Base-by-base conservation (phyloP, 1,140 invertebrate genomes). In the Thaumatotibia leucotreta region DNA sequence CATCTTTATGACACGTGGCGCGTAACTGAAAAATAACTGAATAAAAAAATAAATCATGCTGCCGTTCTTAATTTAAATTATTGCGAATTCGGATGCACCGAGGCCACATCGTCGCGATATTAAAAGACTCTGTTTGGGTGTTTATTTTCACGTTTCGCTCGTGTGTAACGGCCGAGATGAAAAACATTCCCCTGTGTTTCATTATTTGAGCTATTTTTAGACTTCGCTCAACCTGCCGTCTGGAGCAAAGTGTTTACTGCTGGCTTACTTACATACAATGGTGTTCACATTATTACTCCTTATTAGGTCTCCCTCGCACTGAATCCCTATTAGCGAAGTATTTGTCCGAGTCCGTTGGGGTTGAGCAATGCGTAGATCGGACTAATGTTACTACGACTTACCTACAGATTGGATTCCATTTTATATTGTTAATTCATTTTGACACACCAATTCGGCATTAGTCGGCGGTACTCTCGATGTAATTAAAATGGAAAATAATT, bases 61-160 rank as follows among this genome's bases (percentile, higher is more conserved):
- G 73, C 68, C 67, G 75, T 80, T 83, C 80, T 76, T 80, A 89
- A 82, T 82, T 77, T 82, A 86, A 79, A 87, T 61, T 80, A 82
- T 86, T 83, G 82, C 83, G 78, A 86, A 85, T 89, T 80, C 80
- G 24, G 73, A 85, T 88, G 84, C 84, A 88, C 64, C 62, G 80
- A 27, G 83, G 82, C 84, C 83, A 88, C 84, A 88, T 78, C 85
- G 84, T 88, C 79, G 82, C 81, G 78, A 83, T 89, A 91, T 86
- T 84, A 86, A 81, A 87, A 89, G 84, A 83, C 80, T 82, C 65
- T 72, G 83, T 86, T 88, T 89, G 74, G 80, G 73, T 85, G 83
- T 91, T 89, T 91, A 88, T 91, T 89, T 88, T 91, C 86, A 86
- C 88, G 88, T 91, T 91, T 91, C 77, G 88, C 88, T 80, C 83